Evolutionary conservation across 1,140 invertebrate genomes (phyloP).

Genomic region (Neodiprion lecontei): DNA sequence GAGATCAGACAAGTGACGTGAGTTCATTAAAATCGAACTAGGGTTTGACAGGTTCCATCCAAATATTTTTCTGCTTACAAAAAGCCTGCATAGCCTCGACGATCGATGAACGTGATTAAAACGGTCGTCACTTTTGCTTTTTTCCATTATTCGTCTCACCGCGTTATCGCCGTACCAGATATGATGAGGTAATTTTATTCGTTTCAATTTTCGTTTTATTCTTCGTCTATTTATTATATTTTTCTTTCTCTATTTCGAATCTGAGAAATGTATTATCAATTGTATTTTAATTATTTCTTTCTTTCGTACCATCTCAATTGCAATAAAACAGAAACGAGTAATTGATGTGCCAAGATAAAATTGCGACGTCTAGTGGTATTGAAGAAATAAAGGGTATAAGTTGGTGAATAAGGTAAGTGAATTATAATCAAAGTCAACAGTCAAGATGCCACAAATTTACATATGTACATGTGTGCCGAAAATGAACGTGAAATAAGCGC

Average conservation of each 20-base stretch:
- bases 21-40: not conserved
- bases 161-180: not conserved
- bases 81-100: no score
- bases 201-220: not conserved
- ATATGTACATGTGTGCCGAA: not conserved
- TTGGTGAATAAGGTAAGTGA: not conserved
- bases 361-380: no score
- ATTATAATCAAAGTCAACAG: not conserved
- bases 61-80: not conserved
- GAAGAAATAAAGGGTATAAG: no score
- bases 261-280: not conserved
- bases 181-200: not conserved
- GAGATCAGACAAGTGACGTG: not conserved
- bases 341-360: no score
- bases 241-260: not conserved
- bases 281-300: not conserved
- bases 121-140: not conserved
- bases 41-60: not conserved
- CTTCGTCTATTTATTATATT: not conserved
- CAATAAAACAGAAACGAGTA: no score
- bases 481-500: slow-evolving; percentile 5
- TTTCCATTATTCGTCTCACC: not conserved
- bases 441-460: not conserved
- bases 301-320: no score
- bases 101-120: no score